phyloP scores from a whole-genome alignment of 1,140 invertebrate genomes.

The Lutraria rhynchaena region DNA sequence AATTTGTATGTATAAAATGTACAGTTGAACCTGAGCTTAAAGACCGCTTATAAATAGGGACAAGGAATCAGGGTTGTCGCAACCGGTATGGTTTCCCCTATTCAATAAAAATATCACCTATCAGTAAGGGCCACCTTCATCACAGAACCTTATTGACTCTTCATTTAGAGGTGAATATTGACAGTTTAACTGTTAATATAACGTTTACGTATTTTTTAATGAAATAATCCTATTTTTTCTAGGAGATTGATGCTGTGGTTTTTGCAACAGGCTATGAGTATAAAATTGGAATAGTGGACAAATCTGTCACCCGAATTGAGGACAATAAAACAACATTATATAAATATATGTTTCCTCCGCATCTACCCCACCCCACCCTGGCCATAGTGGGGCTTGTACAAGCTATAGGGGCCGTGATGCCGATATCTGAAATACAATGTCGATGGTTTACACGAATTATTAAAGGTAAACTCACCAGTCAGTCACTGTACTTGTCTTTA shows the following conservation, averaged over 20 bases:
- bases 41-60: too few species aligned
- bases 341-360: slow-evolving; percentile 83
- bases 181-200: too few species aligned
- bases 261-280: slow-evolving; percentile 80
- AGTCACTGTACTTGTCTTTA: too few species aligned
- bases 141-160: too few species aligned
- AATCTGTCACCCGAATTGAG: slow-evolving; percentile 64
- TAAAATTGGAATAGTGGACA: slow-evolving; percentile 74
- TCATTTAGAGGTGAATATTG: too few species aligned
- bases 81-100: too few species aligned
- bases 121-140: too few species aligned
- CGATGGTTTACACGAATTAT: slow-evolving; percentile 79
- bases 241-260: slow-evolving; percentile 78
- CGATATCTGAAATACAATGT: slow-evolving; percentile 84
- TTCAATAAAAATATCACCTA: too few species aligned
- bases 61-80: too few species aligned
- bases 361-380: slow-evolving; percentile 79
- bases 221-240: slow-evolving; percentile 48
- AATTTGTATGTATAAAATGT: too few species aligned
- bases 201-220: too few species aligned
- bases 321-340: slow-evolving; percentile 82
- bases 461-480: slow-evolving; percentile 73
- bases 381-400: slow-evolving; percentile 84
- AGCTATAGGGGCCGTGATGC: slow-evolving; percentile 84
- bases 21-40: too few species aligned